A percentile compares a stretch with the other conserved stretches of the same genome.
phyloP scores from a whole-genome alignment of 2,113 vertebrate genomes.

The Oncorhynchus keta region DNA sequence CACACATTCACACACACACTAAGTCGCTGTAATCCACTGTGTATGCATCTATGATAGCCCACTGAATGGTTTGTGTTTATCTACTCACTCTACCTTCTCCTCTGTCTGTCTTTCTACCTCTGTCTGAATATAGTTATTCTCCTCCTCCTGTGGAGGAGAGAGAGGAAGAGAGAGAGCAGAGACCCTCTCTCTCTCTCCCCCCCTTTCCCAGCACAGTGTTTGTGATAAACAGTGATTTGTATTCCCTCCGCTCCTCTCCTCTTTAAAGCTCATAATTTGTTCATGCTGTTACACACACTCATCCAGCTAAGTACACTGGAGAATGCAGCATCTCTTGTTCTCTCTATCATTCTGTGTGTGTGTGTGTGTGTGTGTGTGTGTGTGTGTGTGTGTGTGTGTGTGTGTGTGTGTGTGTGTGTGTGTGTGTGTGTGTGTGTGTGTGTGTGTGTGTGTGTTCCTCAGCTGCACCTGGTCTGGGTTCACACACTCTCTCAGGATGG shows the following conservation, averaged over 20 bases:
- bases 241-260: conserved; percentile 61
- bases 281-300: conserved; percentile 44
- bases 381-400: conserved; percentile 24
- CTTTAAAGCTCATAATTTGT: conserved; percentile 70
- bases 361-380: conserved; percentile 4
- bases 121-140: neutral
- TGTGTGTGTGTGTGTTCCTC: neutral
- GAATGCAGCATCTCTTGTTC: neutral
- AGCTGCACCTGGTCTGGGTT: conserved; percentile 5
- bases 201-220: neutral
- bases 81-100: neutral
- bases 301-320: conserved; percentile 35
- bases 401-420: conserved; percentile 10
- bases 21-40: conserved; percentile 5
- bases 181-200: neutral
- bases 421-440: neutral
- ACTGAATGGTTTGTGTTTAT: neutral
- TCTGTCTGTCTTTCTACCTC: too few species aligned
- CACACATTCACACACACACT: conserved; percentile 15
- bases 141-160: too few species aligned
- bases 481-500: neutral
- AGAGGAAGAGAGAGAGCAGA: neutral
- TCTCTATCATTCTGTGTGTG: conserved; percentile 5
- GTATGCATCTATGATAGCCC: neutral
- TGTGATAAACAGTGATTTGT: conserved; percentile 69